Conservation (phyloP, 2,888 invertebrate species). For the Mechanitis messenoides region DNA sequence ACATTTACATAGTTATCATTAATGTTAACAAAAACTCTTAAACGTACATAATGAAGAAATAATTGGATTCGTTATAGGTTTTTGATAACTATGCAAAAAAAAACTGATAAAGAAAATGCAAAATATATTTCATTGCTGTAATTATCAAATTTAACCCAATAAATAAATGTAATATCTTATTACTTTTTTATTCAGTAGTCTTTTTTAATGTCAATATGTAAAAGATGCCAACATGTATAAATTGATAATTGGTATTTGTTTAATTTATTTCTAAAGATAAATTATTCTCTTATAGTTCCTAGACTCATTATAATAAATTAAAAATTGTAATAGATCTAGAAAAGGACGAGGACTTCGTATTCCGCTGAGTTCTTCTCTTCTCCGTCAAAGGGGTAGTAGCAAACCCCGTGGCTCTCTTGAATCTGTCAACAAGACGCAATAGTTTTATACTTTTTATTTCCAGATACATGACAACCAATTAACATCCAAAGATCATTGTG, state of each 20-base stretch:
- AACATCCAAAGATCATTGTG: no score
- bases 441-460: neutral
- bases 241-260: no score
- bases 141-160: neutral
- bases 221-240: no score
- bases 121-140: neutral
- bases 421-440: constrained; percentile 59
- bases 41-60: neutral
- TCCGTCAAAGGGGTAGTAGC: constrained; percentile 82
- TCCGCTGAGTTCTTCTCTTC: constrained; percentile 78
- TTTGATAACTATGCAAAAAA: constrained; percentile 8
- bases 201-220: no score
- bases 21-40: neutral
- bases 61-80: neutral
- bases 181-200: no score
- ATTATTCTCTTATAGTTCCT: constrained; percentile 11
- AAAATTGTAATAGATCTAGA: constrained; percentile 40
- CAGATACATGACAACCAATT: no score
- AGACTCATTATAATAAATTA: constrained; percentile 22
- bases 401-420: constrained; percentile 78
- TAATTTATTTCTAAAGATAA: constrained; percentile 3
- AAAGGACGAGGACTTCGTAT: constrained; percentile 81
- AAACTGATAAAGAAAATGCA: constrained; percentile 12
- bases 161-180: no score
- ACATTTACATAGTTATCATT: no score